These are phyloP conservation scores for Oryzias celebensis DNA, from an alignment of 2,113 vertebrate genomes.

Conservation along the genomic window DNA sequence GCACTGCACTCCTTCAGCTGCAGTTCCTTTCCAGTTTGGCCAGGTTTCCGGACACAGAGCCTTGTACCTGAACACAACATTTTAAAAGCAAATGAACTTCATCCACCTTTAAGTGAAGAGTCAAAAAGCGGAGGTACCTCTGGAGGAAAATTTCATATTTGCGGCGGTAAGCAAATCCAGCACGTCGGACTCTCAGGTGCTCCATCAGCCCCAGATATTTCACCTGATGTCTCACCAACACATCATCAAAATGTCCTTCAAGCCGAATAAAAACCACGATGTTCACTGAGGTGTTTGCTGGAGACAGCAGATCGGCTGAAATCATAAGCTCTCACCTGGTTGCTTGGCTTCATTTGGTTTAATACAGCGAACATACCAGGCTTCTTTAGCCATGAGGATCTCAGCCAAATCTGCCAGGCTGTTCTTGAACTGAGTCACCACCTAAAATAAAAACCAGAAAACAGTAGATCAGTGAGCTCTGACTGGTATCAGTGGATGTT, in stretches of 20 bases:
- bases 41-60: conserved; percentile 94
- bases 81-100: background rate
- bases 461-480: background rate
- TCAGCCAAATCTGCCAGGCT: conserved; percentile 88
- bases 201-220: conserved; percentile 98
- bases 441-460: conserved; percentile 69
- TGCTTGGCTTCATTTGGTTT: conserved; percentile 94
- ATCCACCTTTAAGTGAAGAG: background rate
- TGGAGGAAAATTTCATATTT: conserved; percentile 92
- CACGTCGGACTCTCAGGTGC: conserved; percentile 88
- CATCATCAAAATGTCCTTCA: conserved; percentile 88
- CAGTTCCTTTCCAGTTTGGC: conserved; percentile 90
- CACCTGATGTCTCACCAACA: conserved; percentile 90
- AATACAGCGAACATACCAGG: conserved; percentile 93
- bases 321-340: conserved; percentile 69
- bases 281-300: background rate
- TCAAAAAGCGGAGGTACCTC: conserved; percentile 72
- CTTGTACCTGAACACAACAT: conserved; percentile 83
- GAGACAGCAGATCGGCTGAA: background rate
- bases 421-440: conserved; percentile 95
- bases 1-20: conserved; percentile 85
- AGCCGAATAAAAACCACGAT: background rate
- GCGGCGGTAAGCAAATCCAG: conserved; percentile 92
- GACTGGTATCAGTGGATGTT: background rate
- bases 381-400: conserved; percentile 91